phyloP scores from a whole-genome alignment of 2,797 vertebrate genomes.

The Catamblyrhynchus diadema region DNA sequence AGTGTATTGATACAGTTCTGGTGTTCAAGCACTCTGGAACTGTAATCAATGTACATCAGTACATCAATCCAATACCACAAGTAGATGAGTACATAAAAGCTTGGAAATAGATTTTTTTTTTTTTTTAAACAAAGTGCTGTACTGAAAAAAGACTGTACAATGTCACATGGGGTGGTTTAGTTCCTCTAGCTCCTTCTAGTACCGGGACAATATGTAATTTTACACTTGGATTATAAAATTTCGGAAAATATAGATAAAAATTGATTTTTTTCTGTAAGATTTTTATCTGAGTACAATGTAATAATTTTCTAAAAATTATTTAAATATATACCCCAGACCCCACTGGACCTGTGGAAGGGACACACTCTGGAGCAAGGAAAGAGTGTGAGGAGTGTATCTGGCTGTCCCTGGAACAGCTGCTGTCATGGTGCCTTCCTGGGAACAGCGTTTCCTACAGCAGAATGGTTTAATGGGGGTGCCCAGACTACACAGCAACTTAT shows the following conservation, averaged over 20 bases:
- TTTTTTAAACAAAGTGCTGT: neutral
- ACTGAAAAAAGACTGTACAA: fast-evolving
- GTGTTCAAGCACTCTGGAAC: neutral
- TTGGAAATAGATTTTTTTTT: neutral
- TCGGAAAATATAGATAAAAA: neutral
- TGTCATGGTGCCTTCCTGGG: neutral
- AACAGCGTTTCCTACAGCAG: neutral
- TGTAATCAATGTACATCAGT: neutral
- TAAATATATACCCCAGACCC: fast-evolving
- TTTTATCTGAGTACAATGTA: neutral
- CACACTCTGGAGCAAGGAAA: neutral
- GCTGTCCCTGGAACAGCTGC: neutral
- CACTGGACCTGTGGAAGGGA: neutral
- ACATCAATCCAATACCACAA: neutral
- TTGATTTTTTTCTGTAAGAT: too few species aligned
- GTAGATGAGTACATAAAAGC: neutral
- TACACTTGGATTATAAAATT: neutral
- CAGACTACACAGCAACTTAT: neutral
- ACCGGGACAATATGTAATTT: neutral
- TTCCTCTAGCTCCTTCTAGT: neutral
- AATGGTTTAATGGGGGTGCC: neutral
- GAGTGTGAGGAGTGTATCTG: neutral
- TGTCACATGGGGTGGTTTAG: neutral
- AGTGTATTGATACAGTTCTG: neutral
- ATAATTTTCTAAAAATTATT: neutral